These are phyloP conservation scores for Drosophila dunni DNA, from an alignment of 1,140 invertebrate genomes.

Conservation along the genomic window DNA sequence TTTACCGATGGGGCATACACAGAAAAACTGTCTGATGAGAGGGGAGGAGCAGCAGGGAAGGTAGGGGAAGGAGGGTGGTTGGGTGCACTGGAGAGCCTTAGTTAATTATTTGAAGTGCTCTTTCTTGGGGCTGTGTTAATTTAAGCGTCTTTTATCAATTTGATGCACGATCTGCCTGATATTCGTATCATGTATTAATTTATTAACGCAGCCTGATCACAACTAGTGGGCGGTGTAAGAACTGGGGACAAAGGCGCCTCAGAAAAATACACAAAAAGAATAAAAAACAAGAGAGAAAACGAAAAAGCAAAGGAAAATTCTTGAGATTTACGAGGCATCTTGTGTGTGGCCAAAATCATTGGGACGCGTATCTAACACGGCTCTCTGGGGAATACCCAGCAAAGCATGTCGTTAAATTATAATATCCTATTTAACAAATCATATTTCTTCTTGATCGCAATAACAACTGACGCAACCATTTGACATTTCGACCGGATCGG, in stretches of 20 bases:
- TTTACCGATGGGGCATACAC: constrained; percentile 41
- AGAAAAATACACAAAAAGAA: neutral
- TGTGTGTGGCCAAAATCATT: constrained; percentile 54
- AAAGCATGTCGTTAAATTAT: constrained; percentile 65
- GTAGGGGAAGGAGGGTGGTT: neutral
- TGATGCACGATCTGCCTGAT: constrained; percentile 61
- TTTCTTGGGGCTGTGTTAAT: constrained; percentile 37
- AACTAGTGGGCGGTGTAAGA: neutral
- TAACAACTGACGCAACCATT: constrained; percentile 66
- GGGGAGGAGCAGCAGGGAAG: neutral
- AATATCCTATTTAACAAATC: constrained; percentile 75
- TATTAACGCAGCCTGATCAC: constrained; percentile 58
- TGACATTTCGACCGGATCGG: constrained; percentile 51
- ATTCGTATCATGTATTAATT: constrained; percentile 74
- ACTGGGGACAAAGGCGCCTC: constrained; percentile 10
- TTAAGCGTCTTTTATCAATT: constrained; percentile 59
- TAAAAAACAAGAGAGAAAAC: neutral
- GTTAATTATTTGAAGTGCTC: constrained; percentile 35
- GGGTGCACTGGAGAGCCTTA: constrained; percentile 16
- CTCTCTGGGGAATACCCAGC: constrained; percentile 61
- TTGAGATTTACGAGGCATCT: constrained; percentile 66
- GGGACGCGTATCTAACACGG: constrained; percentile 2
- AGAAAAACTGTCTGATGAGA: neutral
- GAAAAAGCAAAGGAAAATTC: constrained; percentile 6
- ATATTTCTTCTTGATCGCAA: constrained; percentile 71